Conservation (phyloP, 2,113 vertebrate species). For the Psilopsiagon aurifrons region DNA sequence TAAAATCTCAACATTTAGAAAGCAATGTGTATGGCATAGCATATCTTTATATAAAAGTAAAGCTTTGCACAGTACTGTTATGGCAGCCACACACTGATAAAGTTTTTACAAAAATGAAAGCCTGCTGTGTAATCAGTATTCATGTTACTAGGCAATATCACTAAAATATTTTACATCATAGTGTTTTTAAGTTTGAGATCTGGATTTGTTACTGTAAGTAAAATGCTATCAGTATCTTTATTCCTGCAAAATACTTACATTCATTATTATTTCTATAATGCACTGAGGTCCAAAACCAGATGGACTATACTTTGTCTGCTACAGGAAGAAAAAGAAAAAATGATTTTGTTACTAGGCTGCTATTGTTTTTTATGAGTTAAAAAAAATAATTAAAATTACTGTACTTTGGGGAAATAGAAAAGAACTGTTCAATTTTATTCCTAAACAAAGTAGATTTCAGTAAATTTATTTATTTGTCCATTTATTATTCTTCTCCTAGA, state of each 20-base stretch:
- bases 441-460: not conserved
- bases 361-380: not conserved
- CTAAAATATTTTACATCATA: not conserved
- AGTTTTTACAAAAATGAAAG: not conserved
- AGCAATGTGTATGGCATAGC: not conserved
- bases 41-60: not conserved
- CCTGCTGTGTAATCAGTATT: not conserved
- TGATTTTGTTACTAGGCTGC: not conserved
- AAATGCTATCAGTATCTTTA: not conserved
- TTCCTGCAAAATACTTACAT: not conserved
- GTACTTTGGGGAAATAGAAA: not conserved
- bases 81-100: not conserved
- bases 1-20: not conserved
- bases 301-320: not conserved
- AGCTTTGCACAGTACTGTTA: not conserved
- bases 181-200: not conserved
- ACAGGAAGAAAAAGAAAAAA: not conserved
- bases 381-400: not conserved
- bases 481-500: constrained; percentile 69
- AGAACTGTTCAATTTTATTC: not conserved
- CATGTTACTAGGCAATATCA: not conserved
- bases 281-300: not conserved
- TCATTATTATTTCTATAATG: not conserved
- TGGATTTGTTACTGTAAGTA: not conserved
- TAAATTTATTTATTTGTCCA: not conserved